Base-by-base conservation (phyloP, 2,888 invertebrate genomes). In the Acronicta alni region DNA sequence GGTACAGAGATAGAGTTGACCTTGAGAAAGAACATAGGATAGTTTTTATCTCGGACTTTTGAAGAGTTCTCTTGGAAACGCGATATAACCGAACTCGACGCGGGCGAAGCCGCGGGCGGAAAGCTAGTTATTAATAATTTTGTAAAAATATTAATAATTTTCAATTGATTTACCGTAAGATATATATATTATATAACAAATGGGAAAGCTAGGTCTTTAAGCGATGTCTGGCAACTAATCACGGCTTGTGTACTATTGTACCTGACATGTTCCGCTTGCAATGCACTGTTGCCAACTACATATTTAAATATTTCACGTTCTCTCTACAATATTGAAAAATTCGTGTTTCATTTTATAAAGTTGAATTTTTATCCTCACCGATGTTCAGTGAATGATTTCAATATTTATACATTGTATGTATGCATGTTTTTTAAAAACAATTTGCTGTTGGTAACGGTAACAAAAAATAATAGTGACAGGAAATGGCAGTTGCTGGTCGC, bases 171-270 rank as follows among this genome's bases (percentile, higher is more conserved):
- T n/a, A n/a, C n/a, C n/a, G 7, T 23, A 23, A 7, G 23, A 7
- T 23, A 23, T 4, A 7, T 7, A 23, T 1, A 23, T 7, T 7
- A 7, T 7, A 23, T 7, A 7, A 1, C 7, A 1, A 30, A 2
- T 30, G 10, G 26, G 10, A 30, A 30, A 7, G 23, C 7, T 23
- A 23, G 38, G n/a, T 42, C 47, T 15, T 44, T 39, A 38, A 44
- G 63, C 62, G 47, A 56, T 14, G 23, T 69, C 46, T 67, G 57
- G 70, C 64, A 69, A 46, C 46, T 49, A 57, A 62, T 49, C 49
- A 56, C 20, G 4, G 30, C 48, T 38, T 38, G 56, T 67, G 43
- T 63, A 69, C 70, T 49, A 56, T 41, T 23, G 35, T 47, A 53
- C 35, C 56, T 41, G 48, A 70, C 57, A 63, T 30, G 56, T 57